Evolutionary conservation across 2,888 invertebrate genomes (phyloP).

Genomic region (Blastobasis lacticolella): DNA sequence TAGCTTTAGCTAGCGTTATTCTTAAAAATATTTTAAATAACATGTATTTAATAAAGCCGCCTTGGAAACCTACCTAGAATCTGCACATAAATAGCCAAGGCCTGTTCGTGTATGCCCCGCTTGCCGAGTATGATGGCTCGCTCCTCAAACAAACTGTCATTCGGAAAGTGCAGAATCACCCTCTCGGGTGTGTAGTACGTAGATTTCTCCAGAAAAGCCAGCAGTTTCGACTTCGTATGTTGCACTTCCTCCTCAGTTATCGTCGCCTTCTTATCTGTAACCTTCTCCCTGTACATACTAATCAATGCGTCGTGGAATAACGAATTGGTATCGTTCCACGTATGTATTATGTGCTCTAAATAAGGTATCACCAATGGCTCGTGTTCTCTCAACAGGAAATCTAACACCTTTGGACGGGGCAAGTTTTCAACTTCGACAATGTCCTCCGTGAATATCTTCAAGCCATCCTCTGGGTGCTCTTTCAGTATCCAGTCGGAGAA

Average conservation of each 20-base stretch:
- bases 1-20: too few species aligned
- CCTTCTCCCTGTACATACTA: conserved; percentile 89
- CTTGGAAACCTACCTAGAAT: conserved; percentile 74
- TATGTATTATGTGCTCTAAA: conserved; percentile 93
- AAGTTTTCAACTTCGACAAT: conserved; percentile 90
- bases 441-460: conserved; percentile 92
- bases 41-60: too few species aligned
- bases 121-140: conserved; percentile 95
- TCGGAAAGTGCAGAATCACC: conserved; percentile 89
- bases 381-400: conserved; percentile 89
- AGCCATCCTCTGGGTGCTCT: conserved; percentile 89
- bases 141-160: conserved; percentile 90
- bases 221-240: conserved; percentile 72
- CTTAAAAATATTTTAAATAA: too few species aligned
- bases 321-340: conserved; percentile 90
- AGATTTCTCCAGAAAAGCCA: conserved; percentile 88
- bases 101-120: conserved; percentile 92
- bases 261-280: conserved; percentile 51
- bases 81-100: conserved; percentile 92
- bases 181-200: conserved; percentile 88
- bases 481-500: conserved; percentile 95
- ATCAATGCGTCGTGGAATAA: conserved; percentile 93
- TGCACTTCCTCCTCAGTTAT: conserved; percentile 51
- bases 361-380: conserved; percentile 91
- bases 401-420: conserved; percentile 90